Base-by-base conservation (phyloP, 2,888 invertebrate species). In the Microchrysa polita region DNA sequence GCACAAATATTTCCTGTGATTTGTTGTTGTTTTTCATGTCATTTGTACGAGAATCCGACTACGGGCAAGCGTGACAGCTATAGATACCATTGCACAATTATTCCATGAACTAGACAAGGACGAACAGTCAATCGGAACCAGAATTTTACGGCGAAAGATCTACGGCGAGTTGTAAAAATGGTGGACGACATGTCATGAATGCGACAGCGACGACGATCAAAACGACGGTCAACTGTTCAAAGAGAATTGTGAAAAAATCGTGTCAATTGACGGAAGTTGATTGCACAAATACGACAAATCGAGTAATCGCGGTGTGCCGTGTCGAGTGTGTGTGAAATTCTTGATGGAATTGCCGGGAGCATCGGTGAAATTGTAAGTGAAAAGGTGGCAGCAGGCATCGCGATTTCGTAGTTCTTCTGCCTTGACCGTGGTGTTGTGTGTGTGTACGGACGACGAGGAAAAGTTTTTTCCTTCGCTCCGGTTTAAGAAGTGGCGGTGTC, bases 131-230 rank as follows among this genome's bases (percentile, higher is more conserved):
- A 48, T 34, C n/a, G n/a, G 44, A 44, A 12, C 22, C 4, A 57
- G 2, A 7, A 20, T 34, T 34, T 34, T n/a, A 20, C 59, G 52
- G 59, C 72, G 44, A 48, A 12, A 60, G 9, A 61, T 60, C 22
- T 60, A 69, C 61, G 55, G 67, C 72, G 72, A 73, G 72, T 74
- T 72, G 67, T 74, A 75, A 74, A 75, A 76, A 78, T 78, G 79
- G 79, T 77, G 79, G 80, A 69, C 80, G 79, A 69, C 80, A 80
- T 80, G 80, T 80, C 80, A 80, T 80, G 80, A 80, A 72, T 76
- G 59, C 73, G 67, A 69, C 69, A 40, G 57, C 34, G 40, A 40
- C 34, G 57, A 57, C 72, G 44, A 34, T 7, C 27, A 34, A 7
- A 7, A 69, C 57, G 55, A 1, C 55, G 40, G 69, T 57, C 42